Evolutionary conservation across 2,888 invertebrate species (phyloP).

Genomic region (Beris morrisii): DNA sequence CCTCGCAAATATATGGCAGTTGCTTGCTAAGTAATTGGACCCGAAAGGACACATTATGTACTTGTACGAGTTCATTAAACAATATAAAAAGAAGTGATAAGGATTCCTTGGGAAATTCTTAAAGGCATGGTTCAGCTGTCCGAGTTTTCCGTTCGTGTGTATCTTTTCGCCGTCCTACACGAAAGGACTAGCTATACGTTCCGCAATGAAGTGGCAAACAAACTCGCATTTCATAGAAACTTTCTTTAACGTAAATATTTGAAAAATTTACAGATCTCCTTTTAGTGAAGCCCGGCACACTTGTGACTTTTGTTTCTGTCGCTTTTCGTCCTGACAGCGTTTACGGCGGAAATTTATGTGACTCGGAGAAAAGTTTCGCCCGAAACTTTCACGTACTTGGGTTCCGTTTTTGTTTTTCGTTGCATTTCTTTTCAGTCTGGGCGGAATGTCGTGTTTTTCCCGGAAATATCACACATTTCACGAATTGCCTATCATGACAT

Average conservation of each 20-base stretch:
- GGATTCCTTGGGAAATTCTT: no score
- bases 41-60: no score
- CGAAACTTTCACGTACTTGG: constrained; percentile 6
- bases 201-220: background rate
- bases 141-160: no score
- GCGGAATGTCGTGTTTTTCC: background rate
- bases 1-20: no score
- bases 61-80: no score
- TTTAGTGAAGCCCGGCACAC: background rate
- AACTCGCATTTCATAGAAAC: constrained; percentile 33
- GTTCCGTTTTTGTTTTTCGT: background rate
- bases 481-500: background rate
- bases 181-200: no score
- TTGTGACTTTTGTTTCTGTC: constrained; percentile 3
- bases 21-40: no score
- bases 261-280: constrained; percentile 31
- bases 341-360: constrained; percentile 22
- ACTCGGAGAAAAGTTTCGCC: constrained; percentile 16
- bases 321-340: constrained; percentile 14
- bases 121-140: no score
- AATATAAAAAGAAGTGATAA: no score
- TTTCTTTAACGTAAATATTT: constrained; percentile 31
- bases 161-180: no score
- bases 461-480: constrained; percentile 12
- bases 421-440: constrained; percentile 3